Evolutionary conservation across 2,113 vertebrate genomes (phyloP).

Genomic region (Macquaria australasica): DNA sequence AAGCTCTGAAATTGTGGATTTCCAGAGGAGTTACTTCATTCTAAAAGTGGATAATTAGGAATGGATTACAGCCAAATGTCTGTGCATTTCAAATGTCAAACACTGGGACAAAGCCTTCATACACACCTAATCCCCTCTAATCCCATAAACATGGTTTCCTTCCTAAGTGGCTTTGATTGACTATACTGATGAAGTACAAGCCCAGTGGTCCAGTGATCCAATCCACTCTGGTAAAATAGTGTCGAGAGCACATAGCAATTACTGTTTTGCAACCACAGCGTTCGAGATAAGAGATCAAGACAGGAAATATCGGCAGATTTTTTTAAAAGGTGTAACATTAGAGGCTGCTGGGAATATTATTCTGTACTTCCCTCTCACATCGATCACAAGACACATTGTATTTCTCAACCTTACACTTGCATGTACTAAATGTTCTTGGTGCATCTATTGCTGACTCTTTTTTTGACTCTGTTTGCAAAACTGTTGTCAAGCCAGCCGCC

Average conservation of each 20-base stretch:
- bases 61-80: slow-evolving; percentile 2
- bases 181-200: slow-evolving; percentile 25
- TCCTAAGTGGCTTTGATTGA: slow-evolving; percentile 51
- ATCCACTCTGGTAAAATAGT: slow-evolving; percentile 1
- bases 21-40: slow-evolving; percentile 2
- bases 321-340: slow-evolving; percentile 44
- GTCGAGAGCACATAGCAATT: slow-evolving; percentile 7
- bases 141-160: slow-evolving; percentile 45
- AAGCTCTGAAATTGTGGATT: slow-evolving; percentile 11
- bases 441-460: not conserved
- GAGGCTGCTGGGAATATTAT: slow-evolving; percentile 41
- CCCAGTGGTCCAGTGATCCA: slow-evolving; percentile 2
- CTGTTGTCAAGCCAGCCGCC: too few relatives aligned
- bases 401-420: not conserved
- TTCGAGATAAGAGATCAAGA: slow-evolving; percentile 31
- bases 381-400: not conserved
- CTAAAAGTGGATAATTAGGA: slow-evolving; percentile 11
- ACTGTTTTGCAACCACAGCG: slow-evolving; percentile 38
- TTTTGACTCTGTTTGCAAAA: too few relatives aligned
- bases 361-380: slow-evolving; percentile 25
- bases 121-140: slow-evolving; percentile 36
- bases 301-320: slow-evolving; percentile 43
- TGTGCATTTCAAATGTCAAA: slow-evolving; percentile 33
- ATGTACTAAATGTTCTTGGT: not conserved
- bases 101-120: slow-evolving; percentile 1